Conservation (phyloP, 2,888 invertebrate genomes). For the Abscondita cerata region DNA sequence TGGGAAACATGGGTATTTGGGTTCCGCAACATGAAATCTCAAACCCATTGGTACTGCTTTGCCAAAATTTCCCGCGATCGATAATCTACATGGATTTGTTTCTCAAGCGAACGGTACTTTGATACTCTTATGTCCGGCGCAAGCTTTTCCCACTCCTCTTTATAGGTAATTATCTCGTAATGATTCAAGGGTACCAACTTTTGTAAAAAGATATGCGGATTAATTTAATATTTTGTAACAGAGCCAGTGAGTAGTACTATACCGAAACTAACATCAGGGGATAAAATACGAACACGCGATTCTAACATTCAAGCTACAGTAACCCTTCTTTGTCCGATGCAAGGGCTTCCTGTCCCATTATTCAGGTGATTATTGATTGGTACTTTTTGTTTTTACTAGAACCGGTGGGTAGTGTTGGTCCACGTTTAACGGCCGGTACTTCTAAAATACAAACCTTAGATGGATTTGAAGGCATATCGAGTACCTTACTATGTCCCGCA, state of each 20-base stretch:
- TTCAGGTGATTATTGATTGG: conserved; percentile 60
- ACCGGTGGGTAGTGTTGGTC: conserved; percentile 63
- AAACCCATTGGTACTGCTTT: conserved; percentile 63
- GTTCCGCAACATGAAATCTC: conserved; percentile 46
- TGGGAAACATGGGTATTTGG: conserved; percentile 13
- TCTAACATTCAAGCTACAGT: conserved; percentile 54
- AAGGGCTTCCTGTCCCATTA: conserved; percentile 70
- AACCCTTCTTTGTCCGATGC: conserved; percentile 75
- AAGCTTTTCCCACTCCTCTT: conserved; percentile 73
- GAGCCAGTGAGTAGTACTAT: conserved; percentile 65
- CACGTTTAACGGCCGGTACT: conserved; percentile 56
- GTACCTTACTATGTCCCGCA: conserved; percentile 74
- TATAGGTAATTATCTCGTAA: conserved; percentile 43
- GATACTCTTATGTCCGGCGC: conserved; percentile 69
- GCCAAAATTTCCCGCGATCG: conserved; percentile 58
- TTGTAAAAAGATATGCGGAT: conserved; percentile 2
- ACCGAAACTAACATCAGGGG: conserved; percentile 58
- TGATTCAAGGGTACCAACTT: conserved; percentile 10
- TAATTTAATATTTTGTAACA: conserved; percentile 38
- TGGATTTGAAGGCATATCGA: conserved; percentile 49
- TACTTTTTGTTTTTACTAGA: conserved; percentile 51
- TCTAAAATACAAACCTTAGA: conserved; percentile 45
- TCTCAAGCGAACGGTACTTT: conserved; percentile 49
- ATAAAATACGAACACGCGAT: conserved; percentile 46
- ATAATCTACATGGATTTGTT: conserved; percentile 50